Percentiles rank a stretch among this genome's conserved stretches.
Evolutionary conservation across 2,888 invertebrate genomes (phyloP).

Genomic region (Seira ritae): DNA sequence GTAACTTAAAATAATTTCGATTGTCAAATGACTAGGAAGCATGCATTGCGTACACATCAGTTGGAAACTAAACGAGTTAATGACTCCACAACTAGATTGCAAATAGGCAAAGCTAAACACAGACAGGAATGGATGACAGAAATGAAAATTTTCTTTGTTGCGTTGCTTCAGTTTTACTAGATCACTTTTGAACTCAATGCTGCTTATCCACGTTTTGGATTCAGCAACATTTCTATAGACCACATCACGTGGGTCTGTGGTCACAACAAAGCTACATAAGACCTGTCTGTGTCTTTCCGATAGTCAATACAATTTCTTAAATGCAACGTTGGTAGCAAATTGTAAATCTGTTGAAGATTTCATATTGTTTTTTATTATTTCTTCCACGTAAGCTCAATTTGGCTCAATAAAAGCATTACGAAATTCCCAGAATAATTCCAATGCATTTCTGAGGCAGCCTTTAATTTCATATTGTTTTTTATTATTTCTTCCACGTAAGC

Average conservation of each 20-base stretch:
- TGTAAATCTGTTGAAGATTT: too few species aligned
- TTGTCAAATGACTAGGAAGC: constrained; percentile 39
- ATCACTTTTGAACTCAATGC: not conserved
- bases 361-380: too few species aligned
- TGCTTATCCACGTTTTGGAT: not conserved
- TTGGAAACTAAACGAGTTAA: constrained; percentile 42
- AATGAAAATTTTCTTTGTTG: not conserved
- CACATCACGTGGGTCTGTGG: constrained; percentile 57
- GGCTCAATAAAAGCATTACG: too few species aligned
- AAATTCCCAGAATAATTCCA: constrained; percentile 3
- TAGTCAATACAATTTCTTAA: too few species aligned
- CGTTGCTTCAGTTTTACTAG: too few species aligned
- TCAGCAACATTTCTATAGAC: constrained; percentile 25
- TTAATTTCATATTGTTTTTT: too few species aligned
- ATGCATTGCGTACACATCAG: too few species aligned
- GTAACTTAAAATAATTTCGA: constrained; percentile 50
- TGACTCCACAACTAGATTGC: constrained; percentile 41
- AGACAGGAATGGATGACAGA: constrained; percentile 3
- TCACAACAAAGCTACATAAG: not conserved
- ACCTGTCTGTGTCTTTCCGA: too few species aligned
- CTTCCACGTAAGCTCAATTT: too few species aligned
- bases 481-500: too few species aligned
- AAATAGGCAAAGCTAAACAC: constrained; percentile 38
- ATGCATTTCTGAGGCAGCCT: too few species aligned
- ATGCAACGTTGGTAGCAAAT: too few species aligned